Evolutionary conservation across 2,113 vertebrate genomes (phyloP), one percentile per base, ranked within the genome.

Genomic region (Equus przewalskii): DNA sequence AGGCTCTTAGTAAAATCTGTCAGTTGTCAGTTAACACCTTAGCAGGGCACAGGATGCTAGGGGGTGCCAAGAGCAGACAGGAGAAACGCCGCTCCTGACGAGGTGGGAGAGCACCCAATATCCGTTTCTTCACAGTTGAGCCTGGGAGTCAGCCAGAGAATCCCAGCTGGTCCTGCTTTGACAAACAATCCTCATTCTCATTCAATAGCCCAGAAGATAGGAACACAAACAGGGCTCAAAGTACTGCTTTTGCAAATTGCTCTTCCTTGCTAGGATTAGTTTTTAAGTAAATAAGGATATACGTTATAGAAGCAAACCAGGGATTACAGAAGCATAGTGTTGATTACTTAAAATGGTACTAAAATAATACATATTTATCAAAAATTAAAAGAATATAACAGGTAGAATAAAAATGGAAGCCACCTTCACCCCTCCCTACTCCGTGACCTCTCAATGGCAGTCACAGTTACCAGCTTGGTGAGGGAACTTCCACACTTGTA

Each of bases 21-120:
- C 98, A 97, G 96, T 98, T 98, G 96, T 97, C 98, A 98, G 98
- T 98, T 98, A 97, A 96, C 98, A 98, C 97, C 97, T 98, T 98
- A 97, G 97, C 96, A 96, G 98, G 98, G 96, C 94, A 96, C 97
- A 97, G 98, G 97, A 97, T 98, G 92, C 95, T 56, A 36, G 4
- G 6, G 83, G 96, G 83, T 97, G 97, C 97, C 97, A 98, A 87
- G 87, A 90, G 94, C 97, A 98, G 98, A 83, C 96, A 98, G 89
- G 96, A 97, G 97, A 96, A 92, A 79, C 3, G 6, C 95, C 81
- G 89, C 96, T 98, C 97, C 97, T 46, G 86, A 92, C 15, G 90
- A 97, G 97, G 97, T 94, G 97, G 98, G 97, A 97, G 95, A 97
- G 92, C 97, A 97, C 97, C 97, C 98, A 90, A 89, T 96, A 97